Evolutionary conservation across 2,113 vertebrate species (phyloP), one percentile per base, ranked within the genome.

Genomic region (Grantiella picta): DNA sequence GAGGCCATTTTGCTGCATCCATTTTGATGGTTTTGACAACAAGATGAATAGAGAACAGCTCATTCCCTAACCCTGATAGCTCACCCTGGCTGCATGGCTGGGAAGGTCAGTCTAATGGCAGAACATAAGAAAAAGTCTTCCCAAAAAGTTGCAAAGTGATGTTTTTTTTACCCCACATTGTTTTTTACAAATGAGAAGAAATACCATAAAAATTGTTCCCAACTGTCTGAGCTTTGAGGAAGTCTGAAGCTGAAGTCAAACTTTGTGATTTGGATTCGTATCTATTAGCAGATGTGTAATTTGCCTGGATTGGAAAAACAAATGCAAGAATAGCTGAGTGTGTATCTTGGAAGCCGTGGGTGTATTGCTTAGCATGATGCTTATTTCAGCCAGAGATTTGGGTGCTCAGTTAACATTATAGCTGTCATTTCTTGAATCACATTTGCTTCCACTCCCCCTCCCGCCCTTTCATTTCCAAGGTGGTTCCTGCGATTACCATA

Each of bases 211-310:
- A 70, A 54, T 52, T 65, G n/a, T 36, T 88, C 47, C 27, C 69
- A 94, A 57, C 12, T 15, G 15, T 70, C 18, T 52, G 57, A 80
- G 35, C 59, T 85, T 70, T 86, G 38, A 53, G 54, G 29, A 68
- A 76, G 45, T 66, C 59, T 88, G 54, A 92, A 77, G 85, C 42
- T 81, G 35, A 82, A 96, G 19, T 93, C 17, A 80, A 59, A 86
- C 50, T 73, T 53, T 70, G 50, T 66, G 65, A 89, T 82, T 72
- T 61, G 57, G 50, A 60, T 88, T 72, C 4, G 1, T 65, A 84
- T 86, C 85, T 89, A 87, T 92, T 89, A 95, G 64, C 59, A 93
- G 85, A 88, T 90, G 63, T 42, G 44, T 80, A 45, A 88, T 79
- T 89, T 73, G 59, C 64, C 57, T 64, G 57, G 54, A 87, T 63